Percentiles rank a stretch among this genome's conserved stretches.
Evolutionary conservation across 92 coral and sea anemone species (phyloP).

Genomic region (Zoanthus sansibaricus): DNA sequence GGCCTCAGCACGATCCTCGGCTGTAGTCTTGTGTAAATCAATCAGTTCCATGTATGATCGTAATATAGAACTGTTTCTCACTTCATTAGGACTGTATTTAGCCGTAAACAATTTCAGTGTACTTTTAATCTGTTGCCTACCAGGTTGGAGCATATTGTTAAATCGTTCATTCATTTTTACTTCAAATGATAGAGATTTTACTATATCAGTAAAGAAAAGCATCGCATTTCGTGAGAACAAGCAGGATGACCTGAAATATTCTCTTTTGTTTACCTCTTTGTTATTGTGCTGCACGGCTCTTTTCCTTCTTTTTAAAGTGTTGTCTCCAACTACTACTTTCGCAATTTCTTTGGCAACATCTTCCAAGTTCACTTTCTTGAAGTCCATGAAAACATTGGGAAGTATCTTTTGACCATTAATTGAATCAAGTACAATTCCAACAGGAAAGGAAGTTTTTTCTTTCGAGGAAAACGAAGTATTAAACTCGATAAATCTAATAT

Average conservation of each 20-base stretch:
- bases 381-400: conserved; percentile 64
- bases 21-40: conserved; percentile 3
- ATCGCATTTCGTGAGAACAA: conserved; percentile 37
- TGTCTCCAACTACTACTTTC: conserved; percentile 39
- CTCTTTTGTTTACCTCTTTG: neutral
- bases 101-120: conserved; percentile 14
- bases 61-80: conserved; percentile 27
- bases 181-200: conserved; percentile 38
- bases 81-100: neutral
- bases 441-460: conserved; percentile 54
- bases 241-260: conserved; percentile 29
- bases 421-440: conserved; percentile 37
- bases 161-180: conserved; percentile 10
- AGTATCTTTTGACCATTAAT: conserved; percentile 27
- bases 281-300: neutral
- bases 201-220: conserved; percentile 45
- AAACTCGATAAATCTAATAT: conserved; percentile 49
- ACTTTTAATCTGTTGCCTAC: conserved; percentile 29
- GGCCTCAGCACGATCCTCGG: conserved; percentile 36
- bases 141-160: conserved; percentile 19
- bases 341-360: conserved; percentile 57
- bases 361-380: conserved; percentile 40
- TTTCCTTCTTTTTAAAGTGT: neutral
- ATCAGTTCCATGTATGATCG: conserved; percentile 18
- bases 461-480: conserved; percentile 42